A percentile compares a stretch with the other conserved stretches of the same genome.
Conservation (phyloP, 2,113 vertebrate species). For the Heloderma charlesbogerti region DNA sequence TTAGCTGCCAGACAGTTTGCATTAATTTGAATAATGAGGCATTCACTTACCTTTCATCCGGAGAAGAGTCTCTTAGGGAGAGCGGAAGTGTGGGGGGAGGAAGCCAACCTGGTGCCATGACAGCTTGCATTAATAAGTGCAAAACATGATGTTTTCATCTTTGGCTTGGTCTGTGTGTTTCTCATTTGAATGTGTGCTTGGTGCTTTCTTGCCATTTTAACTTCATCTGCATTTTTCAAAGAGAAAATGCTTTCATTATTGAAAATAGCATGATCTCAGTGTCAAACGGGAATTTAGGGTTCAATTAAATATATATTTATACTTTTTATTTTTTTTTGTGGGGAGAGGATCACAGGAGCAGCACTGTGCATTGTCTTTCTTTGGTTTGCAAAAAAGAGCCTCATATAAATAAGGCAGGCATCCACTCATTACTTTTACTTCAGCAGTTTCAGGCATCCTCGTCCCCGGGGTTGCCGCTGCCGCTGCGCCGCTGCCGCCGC, state of each 20-base stretch:
- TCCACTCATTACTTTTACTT: not conserved
- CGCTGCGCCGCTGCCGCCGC: no score
- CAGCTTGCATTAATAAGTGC: conserved; percentile 23
- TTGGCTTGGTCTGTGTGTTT: not conserved
- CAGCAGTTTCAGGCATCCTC: not conserved
- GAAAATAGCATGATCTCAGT: not conserved
- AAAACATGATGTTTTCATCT: conserved; percentile 25
- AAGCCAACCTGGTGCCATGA: not conserved
- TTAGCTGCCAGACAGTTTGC: conserved; percentile 39
- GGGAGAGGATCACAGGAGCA: not conserved
- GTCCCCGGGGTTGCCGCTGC: no score
- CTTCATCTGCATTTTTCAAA: conserved; percentile 9
- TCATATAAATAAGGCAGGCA: not conserved
- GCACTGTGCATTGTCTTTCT: not conserved
- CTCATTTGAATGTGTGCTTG: not conserved
- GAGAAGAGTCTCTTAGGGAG: not conserved
- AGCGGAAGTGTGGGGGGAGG: not conserved
- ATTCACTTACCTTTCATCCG: conserved; percentile 21
- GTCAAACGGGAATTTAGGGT: conserved; percentile 26
- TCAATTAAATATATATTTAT: conserved; percentile 36
- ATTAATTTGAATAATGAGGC: conserved; percentile 48
- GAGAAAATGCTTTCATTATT: conserved; percentile 6
- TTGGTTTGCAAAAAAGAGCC: not conserved
- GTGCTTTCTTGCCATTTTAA: not conserved
- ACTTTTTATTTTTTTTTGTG: no score